phyloP scores from a whole-genome alignment of 2,888 invertebrate genomes.

The Toxonevra muliebris region DNA sequence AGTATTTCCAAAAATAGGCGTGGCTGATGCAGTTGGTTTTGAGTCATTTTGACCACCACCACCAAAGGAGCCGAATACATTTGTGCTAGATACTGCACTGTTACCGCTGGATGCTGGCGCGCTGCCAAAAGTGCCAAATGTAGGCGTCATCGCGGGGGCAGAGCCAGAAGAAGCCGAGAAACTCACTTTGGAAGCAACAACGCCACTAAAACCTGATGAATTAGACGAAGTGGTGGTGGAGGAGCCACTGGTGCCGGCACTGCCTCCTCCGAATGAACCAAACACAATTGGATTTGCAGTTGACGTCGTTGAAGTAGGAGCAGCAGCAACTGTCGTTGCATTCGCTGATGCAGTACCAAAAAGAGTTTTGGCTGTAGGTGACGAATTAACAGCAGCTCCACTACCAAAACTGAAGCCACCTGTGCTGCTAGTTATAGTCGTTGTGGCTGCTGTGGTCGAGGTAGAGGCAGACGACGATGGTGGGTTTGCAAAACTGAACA shows the following conservation, averaged over 20 bases:
- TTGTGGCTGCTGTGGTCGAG: constrained; percentile 21
- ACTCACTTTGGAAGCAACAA: constrained; percentile 16
- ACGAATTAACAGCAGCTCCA: constrained; percentile 22
- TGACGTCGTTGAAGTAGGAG: constrained; percentile 29
- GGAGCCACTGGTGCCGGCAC: constrained; percentile 23
- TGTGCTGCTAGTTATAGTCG: constrained; percentile 29
- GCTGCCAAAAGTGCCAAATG: constrained; percentile 38
- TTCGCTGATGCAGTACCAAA: constrained; percentile 28
- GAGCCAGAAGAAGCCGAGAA: constrained; percentile 16
- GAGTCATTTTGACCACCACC: constrained; percentile 32
- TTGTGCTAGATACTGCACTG: constrained; percentile 36
- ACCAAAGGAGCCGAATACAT: constrained; percentile 39
- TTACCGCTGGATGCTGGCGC: constrained; percentile 20
- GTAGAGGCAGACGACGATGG: constrained; percentile 25
- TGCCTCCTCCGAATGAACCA: constrained; percentile 39
- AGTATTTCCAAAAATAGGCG: constrained; percentile 41
- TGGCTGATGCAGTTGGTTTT: constrained; percentile 36
- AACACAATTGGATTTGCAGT: constrained; percentile 39
- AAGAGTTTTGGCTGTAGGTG: constrained; percentile 28
- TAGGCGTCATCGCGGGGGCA: constrained; percentile 39
- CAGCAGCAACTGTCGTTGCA: constrained; percentile 29
- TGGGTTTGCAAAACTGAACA: constrained; percentile 40
- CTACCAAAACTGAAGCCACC: constrained; percentile 41
- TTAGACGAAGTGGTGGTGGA: constrained; percentile 24
- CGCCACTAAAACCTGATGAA: constrained; percentile 9